Percentiles rank a stretch among this genome's conserved stretches.
phyloP scores from a whole-genome alignment of 2,888 invertebrate species.

The Oscheius sp. region DNA sequence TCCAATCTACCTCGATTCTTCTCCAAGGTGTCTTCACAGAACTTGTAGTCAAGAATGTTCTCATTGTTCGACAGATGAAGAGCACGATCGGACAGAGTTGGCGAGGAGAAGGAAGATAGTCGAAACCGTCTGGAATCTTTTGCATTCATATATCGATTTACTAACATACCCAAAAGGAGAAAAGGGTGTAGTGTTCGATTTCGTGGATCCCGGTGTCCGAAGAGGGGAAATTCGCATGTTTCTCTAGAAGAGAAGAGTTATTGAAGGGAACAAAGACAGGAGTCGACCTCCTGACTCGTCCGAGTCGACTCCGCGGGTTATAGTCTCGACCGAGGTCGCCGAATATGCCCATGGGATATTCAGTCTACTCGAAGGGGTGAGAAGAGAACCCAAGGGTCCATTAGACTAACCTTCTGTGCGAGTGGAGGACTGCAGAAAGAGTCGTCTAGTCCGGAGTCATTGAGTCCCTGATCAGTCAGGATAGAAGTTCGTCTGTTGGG shows the following conservation, averaged over 20 bases:
- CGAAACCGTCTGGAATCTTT: slow-evolving; percentile 33
- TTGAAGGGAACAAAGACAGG: not conserved
- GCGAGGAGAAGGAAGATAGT: slow-evolving; percentile 36
- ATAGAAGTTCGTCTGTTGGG: slow-evolving; percentile 35
- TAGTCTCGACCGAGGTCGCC: too few species aligned
- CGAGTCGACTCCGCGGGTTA: too few species aligned
- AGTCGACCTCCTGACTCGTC: too few species aligned
- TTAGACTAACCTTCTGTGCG: slow-evolving; percentile 14
- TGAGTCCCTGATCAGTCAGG: slow-evolving; percentile 14
- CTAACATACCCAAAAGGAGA: slow-evolving; percentile 28
- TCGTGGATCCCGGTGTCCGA: slow-evolving; percentile 23
- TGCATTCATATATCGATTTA: too few species aligned
- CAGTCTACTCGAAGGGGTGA: not conserved
- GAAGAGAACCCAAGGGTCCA: slow-evolving; percentile 1
- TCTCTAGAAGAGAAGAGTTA: not conserved
- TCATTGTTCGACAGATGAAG: slow-evolving; percentile 35
- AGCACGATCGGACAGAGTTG: slow-evolving; percentile 24
- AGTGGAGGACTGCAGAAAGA: slow-evolving; percentile 38
- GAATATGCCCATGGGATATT: slow-evolving; percentile 22
- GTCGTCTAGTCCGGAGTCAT: slow-evolving; percentile 38
- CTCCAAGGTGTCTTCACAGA: slow-evolving; percentile 32
- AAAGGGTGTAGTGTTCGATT: not conserved
- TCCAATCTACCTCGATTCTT: slow-evolving; percentile 31
- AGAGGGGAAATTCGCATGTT: slow-evolving; percentile 23
- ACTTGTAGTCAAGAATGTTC: slow-evolving; percentile 35